Evolutionary conservation across 2,797 vertebrate genomes (phyloP), one percentile per base, ranked within the genome.

Genomic region (Darevskia mixta): DNA sequence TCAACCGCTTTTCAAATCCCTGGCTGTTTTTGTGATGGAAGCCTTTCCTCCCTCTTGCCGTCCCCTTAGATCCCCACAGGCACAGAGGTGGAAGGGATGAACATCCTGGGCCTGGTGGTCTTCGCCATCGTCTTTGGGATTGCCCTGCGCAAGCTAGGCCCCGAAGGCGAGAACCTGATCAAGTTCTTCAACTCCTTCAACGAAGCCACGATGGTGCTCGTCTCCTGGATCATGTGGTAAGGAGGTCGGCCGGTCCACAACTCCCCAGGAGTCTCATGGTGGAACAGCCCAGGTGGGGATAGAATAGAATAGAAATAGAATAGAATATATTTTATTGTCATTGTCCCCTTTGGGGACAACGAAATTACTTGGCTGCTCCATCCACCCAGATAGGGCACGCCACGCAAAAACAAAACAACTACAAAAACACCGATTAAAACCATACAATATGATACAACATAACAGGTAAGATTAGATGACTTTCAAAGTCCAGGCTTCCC

Each of bases 21-120:
- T 27, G 75, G 11, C 11, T 25, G 13, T 67, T 13, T 35, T 64
- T 25, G 23, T 23, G 55, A 61, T 1, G 9, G 49, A 35, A 11
- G n/a, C 7, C 35, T 66, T 20, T 41, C 18, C 72, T 72, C 32
- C 67, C 13, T 55, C 64, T 45, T 27, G 25, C 6, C 25, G 8
- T 55, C 49, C n/a, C 5, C 87, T 2, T 49, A 98, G 98, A 91
- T 97, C 66, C 97, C 98, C 0, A 0, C 85, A 2, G 97, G 96
- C 20, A 2, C 0, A 0, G 96, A 98, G 64, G 97, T 97, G 82
- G 97, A 98, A 0, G 97, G 97, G 18, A 98, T 98, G 98, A 99
- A 99, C 89, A 99, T 99, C 87, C 96, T 99, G 29, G 98, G 98
- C 8, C 96, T 98, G 91, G 98, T 99, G 3, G 97, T 98, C 86